Evolutionary conservation across 2,797 vertebrate species (phyloP), one percentile per base, ranked within the genome.

Genomic region (Momotus momota): DNA sequence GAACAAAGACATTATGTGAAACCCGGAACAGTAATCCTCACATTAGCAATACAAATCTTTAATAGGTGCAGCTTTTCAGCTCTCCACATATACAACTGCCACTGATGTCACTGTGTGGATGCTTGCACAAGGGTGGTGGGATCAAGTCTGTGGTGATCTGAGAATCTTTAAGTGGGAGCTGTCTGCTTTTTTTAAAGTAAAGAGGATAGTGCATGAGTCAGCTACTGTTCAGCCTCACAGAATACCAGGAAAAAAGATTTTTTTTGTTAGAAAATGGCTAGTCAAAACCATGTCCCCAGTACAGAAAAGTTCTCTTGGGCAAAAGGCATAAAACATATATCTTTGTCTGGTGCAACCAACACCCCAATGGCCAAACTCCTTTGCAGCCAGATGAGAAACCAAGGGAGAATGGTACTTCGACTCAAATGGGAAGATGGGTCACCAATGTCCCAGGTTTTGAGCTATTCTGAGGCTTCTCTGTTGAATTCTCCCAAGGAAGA

Each of bases 61-160:
- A 80, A 33, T 35, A 92, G 77, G 61, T 46, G 49, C 15, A 60
- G 12, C 7, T 64, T 43, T 74, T 90, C 72, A 74, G 23, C 21
- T 64, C 33, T 69, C 18, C 58, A 46, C 55, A 35, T 1, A 2
- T n/a, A 17, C 31, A 55, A 3, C 9, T 78, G 35, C n/a, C 25
- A 62, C 6, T 0, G 7, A 65, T 2, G 6, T 21, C 17, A 12
- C 2, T 5, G 45, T 4, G 5, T 1, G 7, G 43, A 62, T 54
- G 46, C 78, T 91, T 89, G 38, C 3, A 16, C 7, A 62, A 16
- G 26, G 3, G 10, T 51, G 17, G 19, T 78, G 75, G 33, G 49
- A 46, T 69, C 46, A 40, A 46, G 16, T 19, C 43, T 62, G n/a
- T 19, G 16, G 27, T 49, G 62, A 66, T 38, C 71, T 61, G 20